Evolutionary conservation across 2,113 vertebrate genomes (phyloP).

Genomic region (Anas platyrhynchos): DNA sequence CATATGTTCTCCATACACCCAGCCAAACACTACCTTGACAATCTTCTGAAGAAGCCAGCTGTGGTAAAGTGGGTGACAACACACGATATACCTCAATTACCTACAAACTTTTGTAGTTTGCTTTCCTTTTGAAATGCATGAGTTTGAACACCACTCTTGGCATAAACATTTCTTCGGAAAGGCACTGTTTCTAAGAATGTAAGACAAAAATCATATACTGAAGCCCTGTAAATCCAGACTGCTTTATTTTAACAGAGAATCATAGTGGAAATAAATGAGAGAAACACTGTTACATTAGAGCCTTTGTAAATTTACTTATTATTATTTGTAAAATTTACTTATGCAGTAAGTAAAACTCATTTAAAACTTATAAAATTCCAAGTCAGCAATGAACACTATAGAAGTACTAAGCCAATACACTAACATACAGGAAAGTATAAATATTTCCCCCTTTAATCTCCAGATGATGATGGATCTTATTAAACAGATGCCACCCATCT

Average conservation of each 20-base stretch:
- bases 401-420: background rate
- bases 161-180: background rate
- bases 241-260: background rate
- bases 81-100: background rate
- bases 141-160: background rate
- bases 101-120: background rate
- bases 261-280: background rate
- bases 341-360: too few species aligned
- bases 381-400: background rate
- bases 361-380: background rate
- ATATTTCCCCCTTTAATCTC: background rate
- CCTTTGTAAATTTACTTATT: background rate
- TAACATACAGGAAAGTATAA: background rate
- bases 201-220: background rate
- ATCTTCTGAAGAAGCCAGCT: background rate
- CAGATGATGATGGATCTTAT: background rate
- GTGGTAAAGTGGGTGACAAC: background rate
- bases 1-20: background rate
- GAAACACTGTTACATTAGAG: background rate
- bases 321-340: too few species aligned
- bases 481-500: conserved; percentile 35
- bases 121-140: background rate
- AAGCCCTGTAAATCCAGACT: background rate
- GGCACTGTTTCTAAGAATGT: background rate
- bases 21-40: background rate